Evolutionary conservation across 2,797 vertebrate genomes (phyloP).

Genomic region (Acestrorhynchus altus): DNA sequence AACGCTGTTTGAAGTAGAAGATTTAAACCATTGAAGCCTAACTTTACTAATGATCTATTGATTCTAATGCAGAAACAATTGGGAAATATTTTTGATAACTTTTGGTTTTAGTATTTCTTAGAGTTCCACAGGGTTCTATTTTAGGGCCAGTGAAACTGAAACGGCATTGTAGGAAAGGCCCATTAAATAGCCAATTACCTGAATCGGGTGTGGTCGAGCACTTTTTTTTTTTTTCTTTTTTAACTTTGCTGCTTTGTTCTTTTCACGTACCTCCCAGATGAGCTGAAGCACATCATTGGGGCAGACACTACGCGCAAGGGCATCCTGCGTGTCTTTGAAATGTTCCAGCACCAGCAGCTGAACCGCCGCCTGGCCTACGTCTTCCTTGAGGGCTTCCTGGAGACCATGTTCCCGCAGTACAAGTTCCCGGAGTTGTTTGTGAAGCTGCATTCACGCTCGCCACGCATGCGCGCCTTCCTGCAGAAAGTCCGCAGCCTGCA

Average conservation of each 20-base stretch:
- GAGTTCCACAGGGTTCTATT: too few species aligned
- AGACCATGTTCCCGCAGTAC: conserved; percentile 97
- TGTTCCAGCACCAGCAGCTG: conserved; percentile 98
- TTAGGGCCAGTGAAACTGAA: too few species aligned
- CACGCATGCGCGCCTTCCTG: conserved; percentile 89
- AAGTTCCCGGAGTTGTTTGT: conserved; percentile 97
- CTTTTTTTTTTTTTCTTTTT: too few species aligned
- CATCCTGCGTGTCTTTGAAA: conserved; percentile 97
- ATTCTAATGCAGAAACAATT: too few species aligned
- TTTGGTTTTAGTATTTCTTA: too few species aligned
- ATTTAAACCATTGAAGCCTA: too few species aligned
- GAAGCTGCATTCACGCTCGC: conserved; percentile 96
- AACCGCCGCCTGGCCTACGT: conserved; percentile 96
- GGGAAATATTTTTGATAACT: too few species aligned
- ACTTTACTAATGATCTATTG: too few species aligned
- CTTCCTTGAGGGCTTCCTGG: conserved; percentile 96
- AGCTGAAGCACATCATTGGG: conserved; percentile 98
- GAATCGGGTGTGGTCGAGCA: too few species aligned
- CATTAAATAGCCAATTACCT: too few species aligned
- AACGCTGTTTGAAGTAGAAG: too few species aligned
- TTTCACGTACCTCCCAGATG: conserved; percentile 80
- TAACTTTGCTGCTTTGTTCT: not conserved
- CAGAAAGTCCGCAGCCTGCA: conserved; percentile 92
- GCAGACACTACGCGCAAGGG: conserved; percentile 97
- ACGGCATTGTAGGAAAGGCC: too few species aligned